Evolutionary conservation across 2,888 invertebrate genomes (phyloP).

Genomic region (Drosophila meridionalis): DNA sequence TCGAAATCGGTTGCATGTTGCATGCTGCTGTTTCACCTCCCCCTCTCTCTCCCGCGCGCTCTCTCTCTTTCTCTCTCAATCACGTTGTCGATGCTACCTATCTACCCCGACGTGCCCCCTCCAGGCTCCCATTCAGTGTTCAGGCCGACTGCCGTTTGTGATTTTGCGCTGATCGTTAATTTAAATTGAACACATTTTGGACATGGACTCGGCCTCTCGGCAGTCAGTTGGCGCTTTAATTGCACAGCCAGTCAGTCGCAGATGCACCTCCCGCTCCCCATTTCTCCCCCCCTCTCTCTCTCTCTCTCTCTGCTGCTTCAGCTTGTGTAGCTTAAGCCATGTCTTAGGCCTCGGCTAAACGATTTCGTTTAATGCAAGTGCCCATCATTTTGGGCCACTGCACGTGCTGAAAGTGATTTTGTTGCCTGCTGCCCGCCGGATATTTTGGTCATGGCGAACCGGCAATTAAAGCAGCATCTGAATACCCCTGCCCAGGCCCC

Average conservation of each 20-base stretch:
- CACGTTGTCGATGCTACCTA: constrained; percentile 38
- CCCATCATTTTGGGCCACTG: constrained; percentile 73
- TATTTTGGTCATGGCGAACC: constrained; percentile 72
- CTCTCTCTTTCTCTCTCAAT: constrained; percentile 43
- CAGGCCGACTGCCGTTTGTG: constrained; percentile 58
- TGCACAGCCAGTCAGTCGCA: constrained; percentile 52
- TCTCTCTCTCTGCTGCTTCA: neutral
- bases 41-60: constrained; percentile 20
- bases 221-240: constrained; percentile 63
- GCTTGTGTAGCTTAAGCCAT: constrained; percentile 26
- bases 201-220: constrained; percentile 60
- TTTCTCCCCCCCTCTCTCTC: neutral
- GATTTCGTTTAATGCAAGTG: constrained; percentile 79
- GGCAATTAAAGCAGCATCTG: constrained; percentile 70
- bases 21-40: constrained; percentile 40
- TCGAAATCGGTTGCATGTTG: constrained; percentile 59
- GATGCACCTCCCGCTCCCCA: neutral
- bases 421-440: constrained; percentile 50
- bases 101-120: neutral
- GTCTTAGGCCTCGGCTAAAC: constrained; percentile 58
- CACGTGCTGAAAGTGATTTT: constrained; percentile 75
- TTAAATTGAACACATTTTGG: constrained; percentile 79
- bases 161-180: constrained; percentile 73
- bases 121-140: constrained; percentile 1
- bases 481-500: constrained; percentile 19